Conservation (phyloP, 53 echinoderm and acorn worm genomes). For the Crossaster papposus region DNA sequence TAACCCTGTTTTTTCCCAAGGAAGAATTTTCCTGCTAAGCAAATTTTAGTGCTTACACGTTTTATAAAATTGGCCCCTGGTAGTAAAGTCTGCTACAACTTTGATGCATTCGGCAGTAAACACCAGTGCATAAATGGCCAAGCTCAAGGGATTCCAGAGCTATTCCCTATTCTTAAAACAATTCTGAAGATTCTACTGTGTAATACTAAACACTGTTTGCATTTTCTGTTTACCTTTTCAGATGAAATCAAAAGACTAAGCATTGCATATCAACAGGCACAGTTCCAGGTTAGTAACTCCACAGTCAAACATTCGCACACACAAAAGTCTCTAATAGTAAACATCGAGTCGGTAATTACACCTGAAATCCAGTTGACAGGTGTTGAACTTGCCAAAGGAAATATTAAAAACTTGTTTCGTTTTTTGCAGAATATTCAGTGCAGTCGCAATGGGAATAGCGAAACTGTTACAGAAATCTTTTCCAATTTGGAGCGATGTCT, state of each 20-base stretch:
- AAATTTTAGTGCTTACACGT: no score
- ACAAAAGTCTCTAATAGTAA: neutral
- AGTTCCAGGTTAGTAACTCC: constrained; percentile 57
- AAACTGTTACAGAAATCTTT: neutral
- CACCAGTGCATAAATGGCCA: no score
- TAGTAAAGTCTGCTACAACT: no score
- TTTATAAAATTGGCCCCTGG: no score
- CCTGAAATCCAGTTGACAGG: neutral
- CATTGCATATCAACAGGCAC: constrained; percentile 68
- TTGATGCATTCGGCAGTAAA: no score
- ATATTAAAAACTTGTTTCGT: neutral
- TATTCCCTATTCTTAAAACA: no score
- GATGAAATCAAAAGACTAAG: constrained; percentile 54
- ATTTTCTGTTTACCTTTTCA: constrained; percentile 28
- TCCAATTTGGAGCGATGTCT: constrained; percentile 15
- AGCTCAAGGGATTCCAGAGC: no score
- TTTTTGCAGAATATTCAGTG: neutral
- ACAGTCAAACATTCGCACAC: neutral
- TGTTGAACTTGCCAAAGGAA: neutral
- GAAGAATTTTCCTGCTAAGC: no score
- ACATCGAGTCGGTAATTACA: no score
- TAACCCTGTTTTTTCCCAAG: no score
- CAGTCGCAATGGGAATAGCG: neutral
- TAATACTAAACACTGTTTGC: no score
- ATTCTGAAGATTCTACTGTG: no score